Conservation (phyloP, 2,113 vertebrate species). For the Entosphenus tridentatus region DNA sequence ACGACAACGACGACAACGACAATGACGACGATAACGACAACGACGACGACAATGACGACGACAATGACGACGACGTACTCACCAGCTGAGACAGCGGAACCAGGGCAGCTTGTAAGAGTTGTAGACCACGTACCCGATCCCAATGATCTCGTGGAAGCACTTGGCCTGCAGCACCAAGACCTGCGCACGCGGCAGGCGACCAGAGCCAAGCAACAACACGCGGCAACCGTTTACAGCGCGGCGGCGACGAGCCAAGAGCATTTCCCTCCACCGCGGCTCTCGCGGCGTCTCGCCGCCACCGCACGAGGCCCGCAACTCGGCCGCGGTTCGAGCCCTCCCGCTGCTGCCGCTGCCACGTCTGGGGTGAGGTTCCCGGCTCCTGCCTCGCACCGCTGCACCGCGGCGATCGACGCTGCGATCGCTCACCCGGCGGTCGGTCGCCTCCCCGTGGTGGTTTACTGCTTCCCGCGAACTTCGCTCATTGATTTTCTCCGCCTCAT, state of each 20-base stretch:
- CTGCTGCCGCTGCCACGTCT: too few relatives aligned
- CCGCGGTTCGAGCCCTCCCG: too few relatives aligned
- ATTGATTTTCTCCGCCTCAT: too few relatives aligned
- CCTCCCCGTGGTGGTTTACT: too few relatives aligned
- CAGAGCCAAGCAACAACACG: not conserved
- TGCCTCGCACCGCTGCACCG: too few relatives aligned
- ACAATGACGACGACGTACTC: constrained; percentile 17
- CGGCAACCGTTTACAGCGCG: not conserved
- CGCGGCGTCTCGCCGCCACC: too few relatives aligned
- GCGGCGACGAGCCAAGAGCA: not conserved
- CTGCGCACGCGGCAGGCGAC: constrained; percentile 18
- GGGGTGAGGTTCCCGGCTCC: too few relatives aligned
- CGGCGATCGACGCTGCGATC: too few relatives aligned
- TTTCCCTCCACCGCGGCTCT: not conserved
- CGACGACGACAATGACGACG: not conserved
- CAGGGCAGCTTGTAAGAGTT: constrained; percentile 77
- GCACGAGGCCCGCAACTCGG: too few relatives aligned
- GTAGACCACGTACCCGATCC: constrained; percentile 87
- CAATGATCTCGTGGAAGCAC: constrained; percentile 95
- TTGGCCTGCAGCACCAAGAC: constrained; percentile 82
- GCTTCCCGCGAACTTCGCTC: too few relatives aligned
- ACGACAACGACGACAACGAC: not conserved
- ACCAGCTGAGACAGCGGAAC: constrained; percentile 93
- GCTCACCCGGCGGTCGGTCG: too few relatives aligned
- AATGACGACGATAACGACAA: not conserved